A percentile compares a stretch with the other conserved stretches of the same genome.
Conservation (phyloP, 2,797 vertebrate genomes). For the Taeniopygia guttata region DNA sequence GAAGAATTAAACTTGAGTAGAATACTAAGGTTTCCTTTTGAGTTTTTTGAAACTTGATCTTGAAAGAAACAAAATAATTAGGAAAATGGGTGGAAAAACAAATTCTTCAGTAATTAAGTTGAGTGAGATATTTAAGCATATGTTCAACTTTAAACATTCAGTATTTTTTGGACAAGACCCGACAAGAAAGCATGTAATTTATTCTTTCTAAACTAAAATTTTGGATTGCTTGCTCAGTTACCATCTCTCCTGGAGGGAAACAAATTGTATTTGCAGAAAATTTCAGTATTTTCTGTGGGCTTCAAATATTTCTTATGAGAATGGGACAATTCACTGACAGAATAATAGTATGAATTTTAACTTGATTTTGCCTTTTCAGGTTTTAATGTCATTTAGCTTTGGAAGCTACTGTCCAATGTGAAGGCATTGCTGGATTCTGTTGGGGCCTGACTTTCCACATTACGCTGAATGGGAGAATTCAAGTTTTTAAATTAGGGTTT, state of each 20-base stretch:
- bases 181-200: not conserved
- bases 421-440: not conserved
- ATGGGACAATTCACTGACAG: not conserved
- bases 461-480: not conserved
- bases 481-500: not conserved
- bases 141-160: not conserved
- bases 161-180: not conserved
- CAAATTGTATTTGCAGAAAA: not conserved
- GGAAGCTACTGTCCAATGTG: not conserved
- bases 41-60: not conserved
- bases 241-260: not conserved
- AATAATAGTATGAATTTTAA: not conserved
- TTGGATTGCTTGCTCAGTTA: not conserved
- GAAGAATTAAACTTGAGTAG: not conserved
- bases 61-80: not conserved
- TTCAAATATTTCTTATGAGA: not conserved
- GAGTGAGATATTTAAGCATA: not conserved
- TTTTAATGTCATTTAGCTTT: not conserved
- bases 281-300: not conserved
- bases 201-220: not conserved
- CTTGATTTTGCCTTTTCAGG: not conserved
- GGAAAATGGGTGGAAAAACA: not conserved
- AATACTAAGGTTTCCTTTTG: not conserved
- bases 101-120: not conserved
- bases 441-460: not conserved